Percentiles rank a stretch among this genome's conserved stretches.
Conservation (phyloP, 2,113 vertebrate species). For the Zapus hudsonius region DNA sequence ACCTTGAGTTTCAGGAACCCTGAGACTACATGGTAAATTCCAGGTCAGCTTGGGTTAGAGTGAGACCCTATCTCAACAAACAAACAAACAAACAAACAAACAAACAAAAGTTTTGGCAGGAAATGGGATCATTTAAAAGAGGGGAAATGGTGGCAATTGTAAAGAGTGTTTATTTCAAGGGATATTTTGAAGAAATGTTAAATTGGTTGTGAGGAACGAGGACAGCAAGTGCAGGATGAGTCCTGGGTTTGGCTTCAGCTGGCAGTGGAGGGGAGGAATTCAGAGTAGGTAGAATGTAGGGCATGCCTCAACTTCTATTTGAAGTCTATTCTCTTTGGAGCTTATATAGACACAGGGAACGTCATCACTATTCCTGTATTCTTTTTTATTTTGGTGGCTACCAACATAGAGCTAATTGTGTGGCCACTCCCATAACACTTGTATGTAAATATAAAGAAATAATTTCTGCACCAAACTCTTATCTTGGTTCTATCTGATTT, state of each 20-base stretch:
- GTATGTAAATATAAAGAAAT: not conserved
- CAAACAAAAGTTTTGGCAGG: not conserved
- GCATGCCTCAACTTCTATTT: too few species aligned
- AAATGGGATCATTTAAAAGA: not conserved
- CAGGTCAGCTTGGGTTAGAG: too few species aligned
- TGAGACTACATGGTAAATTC: not conserved
- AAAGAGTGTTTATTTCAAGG: not conserved
- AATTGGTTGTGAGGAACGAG: not conserved
- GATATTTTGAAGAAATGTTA: not conserved
- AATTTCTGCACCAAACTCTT: not conserved
- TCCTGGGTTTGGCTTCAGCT: not conserved
- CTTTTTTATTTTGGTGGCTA: not conserved
- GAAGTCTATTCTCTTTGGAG: too few species aligned
- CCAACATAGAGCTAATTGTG: not conserved
- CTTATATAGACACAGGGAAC: not conserved
- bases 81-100: too few species aligned
- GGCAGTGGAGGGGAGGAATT: too few species aligned
- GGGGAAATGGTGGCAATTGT: not conserved
- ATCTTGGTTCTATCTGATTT: not conserved
- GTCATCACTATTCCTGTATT: not conserved
- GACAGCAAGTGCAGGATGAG: not conserved
- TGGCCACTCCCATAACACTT: not conserved
- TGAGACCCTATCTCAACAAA: too few species aligned
- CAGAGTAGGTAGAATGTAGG: too few species aligned
- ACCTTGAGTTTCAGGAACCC: too few species aligned